Percentiles rank a stretch among this genome's conserved stretches.
Evolutionary conservation across 2,113 vertebrate species (phyloP).

Genomic region (Ammospiza nelsoni): DNA sequence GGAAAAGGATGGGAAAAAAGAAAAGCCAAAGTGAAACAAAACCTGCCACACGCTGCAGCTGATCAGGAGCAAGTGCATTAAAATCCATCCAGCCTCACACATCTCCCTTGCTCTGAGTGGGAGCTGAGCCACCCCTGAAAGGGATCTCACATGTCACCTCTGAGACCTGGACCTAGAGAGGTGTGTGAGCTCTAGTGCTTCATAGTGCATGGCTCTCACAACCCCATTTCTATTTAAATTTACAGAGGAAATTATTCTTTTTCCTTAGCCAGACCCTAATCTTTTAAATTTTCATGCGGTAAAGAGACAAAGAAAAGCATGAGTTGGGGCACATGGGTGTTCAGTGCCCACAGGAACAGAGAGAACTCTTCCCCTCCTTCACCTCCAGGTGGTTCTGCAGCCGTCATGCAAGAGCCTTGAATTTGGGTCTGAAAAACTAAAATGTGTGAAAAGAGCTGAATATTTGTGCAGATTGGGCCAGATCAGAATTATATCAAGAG

Average conservation of each 20-base stretch:
- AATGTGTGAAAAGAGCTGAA: not conserved
- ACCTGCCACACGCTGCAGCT: not conserved
- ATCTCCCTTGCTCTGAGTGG: not conserved
- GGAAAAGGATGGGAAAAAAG: not conserved
- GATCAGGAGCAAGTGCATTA: not conserved
- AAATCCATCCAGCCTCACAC: not conserved
- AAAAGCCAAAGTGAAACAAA: not conserved
- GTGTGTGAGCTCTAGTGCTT: not conserved
- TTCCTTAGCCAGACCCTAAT: not conserved
- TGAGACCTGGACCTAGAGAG: not conserved
- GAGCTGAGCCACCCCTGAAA: not conserved
- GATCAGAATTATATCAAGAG: not conserved
- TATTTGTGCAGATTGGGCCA: not conserved
- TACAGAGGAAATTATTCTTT: not conserved
- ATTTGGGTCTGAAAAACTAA: not conserved
- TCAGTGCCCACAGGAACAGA: not conserved
- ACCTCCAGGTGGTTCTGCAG: not conserved
- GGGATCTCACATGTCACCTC: fast-evolving
- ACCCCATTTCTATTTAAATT: not conserved
- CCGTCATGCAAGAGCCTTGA: not conserved
- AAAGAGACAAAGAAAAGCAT: not conserved
- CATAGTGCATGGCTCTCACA: not conserved
- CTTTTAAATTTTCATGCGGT: not conserved
- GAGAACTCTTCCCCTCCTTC: not conserved
- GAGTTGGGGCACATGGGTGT: not conserved